Base-by-base conservation (phyloP, 1,140 invertebrate genomes). In the Polyergus mexicanus region DNA sequence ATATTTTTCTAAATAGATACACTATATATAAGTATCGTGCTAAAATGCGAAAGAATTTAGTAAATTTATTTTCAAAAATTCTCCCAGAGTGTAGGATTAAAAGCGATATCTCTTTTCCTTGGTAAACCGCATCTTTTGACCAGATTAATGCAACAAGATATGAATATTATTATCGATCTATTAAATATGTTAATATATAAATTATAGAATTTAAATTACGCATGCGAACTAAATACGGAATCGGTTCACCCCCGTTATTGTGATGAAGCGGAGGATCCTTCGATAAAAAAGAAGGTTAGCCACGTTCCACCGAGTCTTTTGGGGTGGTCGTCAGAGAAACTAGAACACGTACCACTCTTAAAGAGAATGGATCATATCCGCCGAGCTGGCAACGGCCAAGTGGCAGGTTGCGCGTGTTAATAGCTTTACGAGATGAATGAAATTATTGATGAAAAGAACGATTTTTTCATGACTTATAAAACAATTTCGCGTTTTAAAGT, bases 281-380 rank as follows among this genome's bases (percentile, higher is more conserved):
- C n/a, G 25, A 35, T 60, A 72, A 83, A 72, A 83, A 32, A 83
- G 78, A 74, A 72, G 68, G 78, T 83, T 83, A 72, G 78, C 68
- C 78, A 83, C 78, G 78, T 83, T 83, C 72, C 78, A 83, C 78
- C 78, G 68, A 83, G 72, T 72, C 68, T 83, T 83, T 83, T 83
- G 22, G 78, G 78, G 38, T 58, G 22, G 68, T 83, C 68, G 78
- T 60, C 78, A 22, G 78, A 83, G 78, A 83, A 83, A 83, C 78
- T 83, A 13, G 78, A 72, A 60, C 68, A 83, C 78, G 66, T 81
- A 81, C 35, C 38, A 56, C 78, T 74, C 54, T 83, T 83, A 83
- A 83, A 83, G 78, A 83, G 78, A 83, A 83, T 83, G 68, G 78
- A 83, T 74, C 78, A 72, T 62, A 74, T 83, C 13, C 68, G 78